Percentiles rank a stretch among this genome's conserved stretches.
Evolutionary conservation across 2,113 vertebrate genomes (phyloP).

Genomic region (Morone saxatilis): DNA sequence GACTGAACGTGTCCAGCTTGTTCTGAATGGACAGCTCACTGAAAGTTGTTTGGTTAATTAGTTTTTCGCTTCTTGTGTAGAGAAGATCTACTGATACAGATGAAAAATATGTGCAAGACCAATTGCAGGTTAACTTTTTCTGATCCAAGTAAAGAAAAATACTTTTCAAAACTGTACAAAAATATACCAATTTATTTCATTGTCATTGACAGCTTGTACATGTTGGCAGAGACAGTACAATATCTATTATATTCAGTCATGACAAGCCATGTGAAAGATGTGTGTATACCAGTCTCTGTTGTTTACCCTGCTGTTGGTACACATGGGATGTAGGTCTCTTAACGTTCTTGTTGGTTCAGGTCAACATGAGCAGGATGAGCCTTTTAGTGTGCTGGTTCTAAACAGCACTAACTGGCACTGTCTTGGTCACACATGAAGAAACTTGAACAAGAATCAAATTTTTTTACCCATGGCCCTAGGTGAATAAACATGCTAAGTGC

Average conservation of each 20-base stretch:
- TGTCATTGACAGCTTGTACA: constrained; percentile 13
- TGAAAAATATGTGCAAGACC: not conserved
- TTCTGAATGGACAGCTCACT: too few species aligned
- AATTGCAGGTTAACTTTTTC: not conserved
- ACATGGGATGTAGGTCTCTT: constrained; percentile 12
- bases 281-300: constrained; percentile 8
- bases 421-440: not conserved
- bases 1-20: not conserved
- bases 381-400: not conserved
- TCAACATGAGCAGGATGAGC: not conserved
- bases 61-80: not conserved
- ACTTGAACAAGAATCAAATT: not conserved
- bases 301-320: constrained; percentile 20
- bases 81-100: not conserved
- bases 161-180: not conserved
- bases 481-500: not conserved
- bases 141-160: not conserved
- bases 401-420: not conserved
- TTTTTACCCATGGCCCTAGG: not conserved
- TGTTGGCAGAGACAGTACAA: not conserved
- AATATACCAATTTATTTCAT: not conserved
- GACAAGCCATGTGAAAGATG: constrained; percentile 2
- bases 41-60: not conserved
- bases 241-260: constrained; percentile 22
- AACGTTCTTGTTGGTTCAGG: not conserved